These are phyloP conservation scores for Zele albiditarsus DNA, from an alignment of 2,888 invertebrate species.

Conservation along the genomic window DNA sequence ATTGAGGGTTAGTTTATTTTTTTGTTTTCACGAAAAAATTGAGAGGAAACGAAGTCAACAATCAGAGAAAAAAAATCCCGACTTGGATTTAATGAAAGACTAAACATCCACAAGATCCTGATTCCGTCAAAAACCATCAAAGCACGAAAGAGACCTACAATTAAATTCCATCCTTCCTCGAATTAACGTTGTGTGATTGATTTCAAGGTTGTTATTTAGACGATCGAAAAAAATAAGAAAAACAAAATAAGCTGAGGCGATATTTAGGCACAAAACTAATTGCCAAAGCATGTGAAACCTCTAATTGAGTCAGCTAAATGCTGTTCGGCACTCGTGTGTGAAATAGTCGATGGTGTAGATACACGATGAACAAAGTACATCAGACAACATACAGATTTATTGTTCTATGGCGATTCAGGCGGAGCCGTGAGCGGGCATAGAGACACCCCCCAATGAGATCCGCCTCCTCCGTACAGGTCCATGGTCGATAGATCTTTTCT, in stretches of 20 bases:
- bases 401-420: slow-evolving; percentile 49
- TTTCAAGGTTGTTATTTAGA: slow-evolving; percentile 28
- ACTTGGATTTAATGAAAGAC: slow-evolving; percentile 16
- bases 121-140: slow-evolving; percentile 2
- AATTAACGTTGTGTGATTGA: slow-evolving; percentile 31
- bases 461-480: slow-evolving; percentile 36
- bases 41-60: slow-evolving; percentile 36
- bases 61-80: not conserved
- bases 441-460: slow-evolving; percentile 34
- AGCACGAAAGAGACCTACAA: slow-evolving; percentile 24
- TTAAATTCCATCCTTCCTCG: slow-evolving; percentile 29
- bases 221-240: not conserved
- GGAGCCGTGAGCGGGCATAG: slow-evolving; percentile 19
- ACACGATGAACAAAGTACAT: slow-evolving; percentile 24
- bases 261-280: slow-evolving; percentile 24
- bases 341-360: slow-evolving; percentile 28
- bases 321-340: not conserved
- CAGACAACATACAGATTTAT: slow-evolving; percentile 48
- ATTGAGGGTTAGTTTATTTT: slow-evolving; percentile 56
- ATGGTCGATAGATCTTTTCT: slow-evolving; percentile 41
- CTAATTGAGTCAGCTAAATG: slow-evolving; percentile 59
- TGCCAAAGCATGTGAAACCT: slow-evolving; percentile 48
- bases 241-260: not conserved
- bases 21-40: slow-evolving; percentile 5
- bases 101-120: not conserved